A percentile compares a stretch with the other conserved stretches of the same genome.
Conservation (phyloP, 2,797 vertebrate genomes). For the Muraenolepis orangiensis region DNA sequence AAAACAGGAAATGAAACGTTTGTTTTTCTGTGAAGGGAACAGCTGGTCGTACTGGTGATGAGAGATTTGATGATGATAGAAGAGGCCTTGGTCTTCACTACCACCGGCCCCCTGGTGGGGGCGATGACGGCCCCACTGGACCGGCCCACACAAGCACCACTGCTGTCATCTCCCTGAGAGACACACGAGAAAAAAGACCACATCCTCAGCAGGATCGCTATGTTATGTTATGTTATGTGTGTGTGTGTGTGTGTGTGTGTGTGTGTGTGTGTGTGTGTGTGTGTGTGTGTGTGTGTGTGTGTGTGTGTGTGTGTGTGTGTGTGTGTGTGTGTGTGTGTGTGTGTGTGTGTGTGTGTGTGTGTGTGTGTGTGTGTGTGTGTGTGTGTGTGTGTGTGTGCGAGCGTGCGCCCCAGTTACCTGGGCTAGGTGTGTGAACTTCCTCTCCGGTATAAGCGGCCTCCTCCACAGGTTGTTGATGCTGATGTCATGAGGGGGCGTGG, state of each 20-base stretch:
- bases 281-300: background rate
- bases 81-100: constrained; percentile 73
- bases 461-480: constrained; percentile 83
- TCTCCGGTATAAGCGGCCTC: constrained; percentile 84
- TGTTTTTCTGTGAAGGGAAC: background rate
- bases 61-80: constrained; percentile 88
- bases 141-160: constrained; percentile 4
- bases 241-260: background rate
- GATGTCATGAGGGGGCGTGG: constrained; percentile 87
- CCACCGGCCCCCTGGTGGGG: constrained; percentile 44
- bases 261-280: background rate
- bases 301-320: background rate
- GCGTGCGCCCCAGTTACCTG: constrained; percentile 70
- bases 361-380: background rate
- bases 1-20: background rate
- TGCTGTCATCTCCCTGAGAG: constrained; percentile 59
- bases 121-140: constrained; percentile 10
- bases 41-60: constrained; percentile 85
- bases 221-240: background rate
- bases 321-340: background rate
- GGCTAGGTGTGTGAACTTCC: constrained; percentile 83
- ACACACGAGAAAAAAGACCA: background rate
- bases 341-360: background rate
- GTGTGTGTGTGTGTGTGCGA: background rate
- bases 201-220: background rate